A percentile compares a stretch with the other conserved stretches of the same genome.
phyloP scores from a whole-genome alignment of 2,888 invertebrate species.

The Heliconius ethilla region DNA sequence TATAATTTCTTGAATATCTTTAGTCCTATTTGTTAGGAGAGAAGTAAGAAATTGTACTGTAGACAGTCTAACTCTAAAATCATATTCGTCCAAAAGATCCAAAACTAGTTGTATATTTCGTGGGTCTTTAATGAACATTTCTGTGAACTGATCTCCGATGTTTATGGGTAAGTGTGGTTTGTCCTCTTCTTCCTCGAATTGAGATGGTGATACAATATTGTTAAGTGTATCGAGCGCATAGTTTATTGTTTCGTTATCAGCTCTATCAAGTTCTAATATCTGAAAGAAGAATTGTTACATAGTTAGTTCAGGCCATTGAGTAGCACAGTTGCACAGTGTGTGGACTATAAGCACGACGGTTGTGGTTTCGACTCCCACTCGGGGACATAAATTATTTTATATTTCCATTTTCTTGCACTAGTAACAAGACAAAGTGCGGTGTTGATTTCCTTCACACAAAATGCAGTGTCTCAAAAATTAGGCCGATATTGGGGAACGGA shows the following conservation, averaged over 20 bases:
- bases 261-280: constrained; percentile 93
- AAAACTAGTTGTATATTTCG: constrained; percentile 92
- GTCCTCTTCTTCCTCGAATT: constrained; percentile 91
- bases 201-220: constrained; percentile 91
- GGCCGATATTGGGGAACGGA: too few species aligned
- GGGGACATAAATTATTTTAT: too few species aligned
- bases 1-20: constrained; percentile 93
- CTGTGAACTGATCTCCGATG: constrained; percentile 96
- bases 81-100: constrained; percentile 95
- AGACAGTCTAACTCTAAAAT: constrained; percentile 95
- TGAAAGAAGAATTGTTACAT: constrained; percentile 56
- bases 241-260: constrained; percentile 95
- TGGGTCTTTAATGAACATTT: constrained; percentile 96
- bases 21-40: constrained; percentile 91
- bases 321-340: too few species aligned
- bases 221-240: constrained; percentile 95
- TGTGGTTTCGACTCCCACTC: too few species aligned
- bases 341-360: too few species aligned
- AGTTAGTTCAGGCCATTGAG: too few species aligned
- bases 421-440: too few species aligned
- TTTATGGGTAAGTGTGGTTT: constrained; percentile 85
- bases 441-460: too few species aligned
- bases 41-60: constrained; percentile 94
- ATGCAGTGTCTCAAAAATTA: too few species aligned
- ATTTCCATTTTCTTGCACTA: too few species aligned